Evolutionary conservation across 92 coral and sea anemone genomes (phyloP), one percentile per base, ranked within the genome.

Genomic region (Parazoanthus darwini): DNA sequence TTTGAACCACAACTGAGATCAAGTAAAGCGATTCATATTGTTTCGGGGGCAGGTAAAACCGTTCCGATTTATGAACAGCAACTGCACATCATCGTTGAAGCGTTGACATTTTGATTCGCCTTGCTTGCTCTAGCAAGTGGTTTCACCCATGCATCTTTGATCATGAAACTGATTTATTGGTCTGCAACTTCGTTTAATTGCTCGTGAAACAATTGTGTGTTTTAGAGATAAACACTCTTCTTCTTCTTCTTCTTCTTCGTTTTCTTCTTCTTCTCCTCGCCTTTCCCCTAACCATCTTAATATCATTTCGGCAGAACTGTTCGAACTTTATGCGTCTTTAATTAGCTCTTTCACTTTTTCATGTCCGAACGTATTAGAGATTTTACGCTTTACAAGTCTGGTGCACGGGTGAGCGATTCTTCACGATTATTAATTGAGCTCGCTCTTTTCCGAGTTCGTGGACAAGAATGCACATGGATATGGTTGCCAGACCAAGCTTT

Each of bases 31-130:
- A 59, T 63, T 58, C 51, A 63, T 38, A 14, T 7, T 18, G 39
- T 63, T 22, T 56, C 16, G 73, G 42, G 48, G 56, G 73, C 85
- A 81, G 85, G 85, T 81, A 63, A 63, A 80, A 56, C 68, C 6
- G 58, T 58, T 80, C 72, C 39, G 72, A 36, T 23, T 54, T 80
- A 23, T 29, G 85, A 80, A 59, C 73, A 20, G 29, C 36, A 38
- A 26, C 14, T 5, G 46, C 46, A 58, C 36, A 23, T 18, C 33
- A 22, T 59, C 74, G 29, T 22, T 81, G 51, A 59, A 81, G 85
- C 85, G 36, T 63, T 20, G 39, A 56, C 10, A 26, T 54, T 23
- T 25, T 51, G 56, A 33, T 38, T 56, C 2, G 42, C 25, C 50
- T 76, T 42, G 29, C 6, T 44, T 37, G 81, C 81, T 77, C 81